Base-by-base conservation (phyloP, 2,113 vertebrate genomes). In the Carassius gibelio region DNA sequence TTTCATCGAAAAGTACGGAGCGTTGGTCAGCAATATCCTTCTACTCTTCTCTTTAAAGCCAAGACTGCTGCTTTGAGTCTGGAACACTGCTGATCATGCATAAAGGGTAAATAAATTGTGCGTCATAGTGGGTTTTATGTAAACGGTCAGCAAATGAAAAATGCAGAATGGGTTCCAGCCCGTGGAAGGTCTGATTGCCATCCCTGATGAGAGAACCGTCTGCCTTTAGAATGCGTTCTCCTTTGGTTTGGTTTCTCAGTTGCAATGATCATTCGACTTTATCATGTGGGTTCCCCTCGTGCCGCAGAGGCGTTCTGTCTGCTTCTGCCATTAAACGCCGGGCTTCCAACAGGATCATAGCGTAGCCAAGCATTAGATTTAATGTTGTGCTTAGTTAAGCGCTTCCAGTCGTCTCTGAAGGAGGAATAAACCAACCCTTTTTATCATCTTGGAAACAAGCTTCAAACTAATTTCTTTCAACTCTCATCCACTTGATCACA, bases 321-420 rank as follows among this genome's bases (percentile, higher is more conserved):
- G 91, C 71, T 90, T 88, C 85, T 89, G 85, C 88, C 89, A 90
- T 91, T 91, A 92, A 71, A 81, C 13, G 7, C 52, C n/a, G 66
- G 21, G 76, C 34, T 80, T 74, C 85, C 84, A 89, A 87, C 68
- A 87, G 87, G 69, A 88, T 82, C 82, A 86, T 2, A 30, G 45
- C 42, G 71, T 75, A 82, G 82, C 81, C 81, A 85, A 85, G 75
- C 68, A 84, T 86, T 84, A 83, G 78, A 86, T 69, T 84, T 55
- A 88, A 88, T 64, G 75, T 62, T 50, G 21, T 80, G 85, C 89
- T 90, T 85, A 82, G 85, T 89, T 90, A 90, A 91, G 75, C 87
- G 81, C 62, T 87, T 34, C 30, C 81, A 84, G 68, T 75, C 55
- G 61, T 81, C 72, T 81, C 75, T 83, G 82, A 85, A 62, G 82